phyloP scores from a whole-genome alignment of 2,113 vertebrate species.

The Isurus oxyrinchus region DNA sequence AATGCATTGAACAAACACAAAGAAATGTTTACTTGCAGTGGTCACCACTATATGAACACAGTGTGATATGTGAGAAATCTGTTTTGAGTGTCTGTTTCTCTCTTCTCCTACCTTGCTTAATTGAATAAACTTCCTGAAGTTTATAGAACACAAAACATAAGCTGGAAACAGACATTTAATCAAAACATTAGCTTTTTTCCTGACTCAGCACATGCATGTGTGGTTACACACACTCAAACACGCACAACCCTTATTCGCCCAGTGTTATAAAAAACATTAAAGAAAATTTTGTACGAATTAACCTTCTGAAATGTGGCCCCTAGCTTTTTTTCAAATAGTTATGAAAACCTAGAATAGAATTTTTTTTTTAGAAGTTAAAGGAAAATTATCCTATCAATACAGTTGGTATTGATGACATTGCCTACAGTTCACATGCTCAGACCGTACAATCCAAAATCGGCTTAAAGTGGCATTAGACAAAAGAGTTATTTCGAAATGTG shows the following conservation, averaged over 20 bases:
- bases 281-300: neutral
- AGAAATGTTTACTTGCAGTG: neutral
- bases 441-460: neutral
- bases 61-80: neutral
- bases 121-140: neutral
- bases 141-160: neutral
- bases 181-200: neutral
- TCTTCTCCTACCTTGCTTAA: neutral
- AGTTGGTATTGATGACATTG: neutral
- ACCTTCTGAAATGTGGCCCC: neutral
- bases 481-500: neutral
- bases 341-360: neutral
- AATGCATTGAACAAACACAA: neutral
- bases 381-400: neutral
- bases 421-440: neutral
- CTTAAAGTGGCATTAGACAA: neutral
- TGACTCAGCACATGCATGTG: neutral
- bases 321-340: neutral
- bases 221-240: neutral
- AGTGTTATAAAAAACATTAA: neutral
- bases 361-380: neutral
- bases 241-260: neutral
- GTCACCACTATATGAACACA: neutral
- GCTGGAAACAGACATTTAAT: neutral
- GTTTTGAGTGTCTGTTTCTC: neutral